Percentiles rank a stretch among this genome's conserved stretches.
Conservation (phyloP, 2,888 invertebrate species). For the Cephonodes hylas region DNA sequence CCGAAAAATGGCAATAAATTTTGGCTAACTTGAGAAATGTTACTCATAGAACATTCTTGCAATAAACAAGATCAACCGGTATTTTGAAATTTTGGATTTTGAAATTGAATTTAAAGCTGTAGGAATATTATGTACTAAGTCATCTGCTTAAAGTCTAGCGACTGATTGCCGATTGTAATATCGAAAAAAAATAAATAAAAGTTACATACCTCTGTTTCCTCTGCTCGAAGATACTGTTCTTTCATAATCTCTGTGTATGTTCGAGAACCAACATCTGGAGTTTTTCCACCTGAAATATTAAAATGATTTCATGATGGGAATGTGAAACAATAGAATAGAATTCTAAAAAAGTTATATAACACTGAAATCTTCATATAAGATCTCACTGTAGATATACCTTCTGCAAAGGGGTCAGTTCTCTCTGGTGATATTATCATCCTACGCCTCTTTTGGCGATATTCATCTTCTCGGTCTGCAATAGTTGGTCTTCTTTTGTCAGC, state of each 20-base stretch:
- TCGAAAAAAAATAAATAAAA: background rate
- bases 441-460: conserved; percentile 94
- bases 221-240: conserved; percentile 94
- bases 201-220: conserved; percentile 91
- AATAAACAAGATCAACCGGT: too few species aligned
- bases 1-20: too few species aligned
- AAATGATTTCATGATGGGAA: conserved; percentile 1
- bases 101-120: too few species aligned
- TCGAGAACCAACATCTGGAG: conserved; percentile 96
- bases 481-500: conserved; percentile 94
- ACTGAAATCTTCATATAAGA: background rate
- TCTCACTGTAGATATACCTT: conserved; percentile 82
- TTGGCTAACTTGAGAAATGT: too few species aligned
- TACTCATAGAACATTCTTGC: too few species aligned
- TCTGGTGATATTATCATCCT: conserved; percentile 98
- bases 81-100: too few species aligned
- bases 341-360: background rate
- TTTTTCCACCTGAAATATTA: conserved; percentile 94
- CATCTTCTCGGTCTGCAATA: conserved; percentile 98
- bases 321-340: background rate
- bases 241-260: conserved; percentile 99
- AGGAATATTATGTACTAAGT: too few species aligned
- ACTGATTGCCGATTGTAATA: too few species aligned
- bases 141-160: too few species aligned
- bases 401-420: conserved; percentile 98